These are phyloP conservation scores for Phortica okadai DNA, from an alignment of 2,888 invertebrate species.

Conservation along the genomic window DNA sequence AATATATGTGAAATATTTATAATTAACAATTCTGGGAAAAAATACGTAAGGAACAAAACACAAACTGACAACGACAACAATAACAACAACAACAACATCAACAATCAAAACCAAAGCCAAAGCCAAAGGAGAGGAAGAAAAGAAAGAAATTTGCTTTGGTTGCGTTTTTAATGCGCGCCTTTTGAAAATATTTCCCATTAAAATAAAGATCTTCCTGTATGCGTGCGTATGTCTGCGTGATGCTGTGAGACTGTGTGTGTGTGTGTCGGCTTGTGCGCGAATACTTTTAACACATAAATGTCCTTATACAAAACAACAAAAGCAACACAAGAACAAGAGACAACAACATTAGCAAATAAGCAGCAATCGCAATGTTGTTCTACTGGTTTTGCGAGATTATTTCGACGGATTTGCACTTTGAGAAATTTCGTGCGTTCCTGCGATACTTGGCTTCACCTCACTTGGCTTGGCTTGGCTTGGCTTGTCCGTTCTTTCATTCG, in stretches of 20 bases:
- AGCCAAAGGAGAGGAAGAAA: neutral
- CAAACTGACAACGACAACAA: constrained; percentile 21
- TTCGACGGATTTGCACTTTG: constrained; percentile 60
- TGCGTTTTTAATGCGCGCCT: constrained; percentile 26
- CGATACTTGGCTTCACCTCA: neutral
- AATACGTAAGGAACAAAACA: constrained; percentile 50
- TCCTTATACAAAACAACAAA: constrained; percentile 31
- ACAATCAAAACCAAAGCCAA: neutral
- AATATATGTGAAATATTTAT: constrained; percentile 59
- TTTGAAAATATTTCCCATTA: constrained; percentile 28
- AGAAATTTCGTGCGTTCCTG: constrained; percentile 21
- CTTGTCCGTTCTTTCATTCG: no score
- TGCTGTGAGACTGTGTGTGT: neutral
- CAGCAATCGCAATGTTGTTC: constrained; percentile 54
- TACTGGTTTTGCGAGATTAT: constrained; percentile 70
- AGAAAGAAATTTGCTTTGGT: constrained; percentile 27
- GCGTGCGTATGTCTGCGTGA: neutral
- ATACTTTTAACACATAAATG: constrained; percentile 30
- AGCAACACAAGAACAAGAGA: neutral
- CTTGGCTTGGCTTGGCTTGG: neutral
- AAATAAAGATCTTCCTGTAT: constrained; percentile 22
- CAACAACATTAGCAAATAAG: constrained; percentile 4
- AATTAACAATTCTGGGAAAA: constrained; percentile 75
- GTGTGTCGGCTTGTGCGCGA: constrained; percentile 3
- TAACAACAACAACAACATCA: constrained; percentile 30